Base-by-base conservation (phyloP, 2,888 invertebrate species). In the Idaea straminata region DNA sequence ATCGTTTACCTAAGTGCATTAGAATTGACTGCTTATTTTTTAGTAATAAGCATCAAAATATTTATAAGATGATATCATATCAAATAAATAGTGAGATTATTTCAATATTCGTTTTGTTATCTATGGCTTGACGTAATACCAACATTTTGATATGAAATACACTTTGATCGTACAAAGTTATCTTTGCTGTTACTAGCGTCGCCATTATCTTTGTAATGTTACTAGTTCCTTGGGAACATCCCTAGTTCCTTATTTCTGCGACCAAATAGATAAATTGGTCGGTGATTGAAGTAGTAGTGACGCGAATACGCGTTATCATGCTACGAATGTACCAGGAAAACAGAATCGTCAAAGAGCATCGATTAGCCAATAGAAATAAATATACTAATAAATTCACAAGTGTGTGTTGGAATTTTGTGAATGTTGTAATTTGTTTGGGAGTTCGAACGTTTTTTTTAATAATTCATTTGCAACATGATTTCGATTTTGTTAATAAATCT, bases 311-410 rank as follows among this genome's bases (percentile, higher is more conserved):
- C 72, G 72, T 60, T 68, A 69, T 66, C 67, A 63, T 36, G 66
- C 70, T 72, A 72, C 74, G 71, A 72, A 71, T 63, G 61, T 72
- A 75, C 74, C 66, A 75, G 72, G 74, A 59, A 13, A 16, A 47
- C 70, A 75, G 63, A 67, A 68, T 36, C 35, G 59, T 10, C 10
- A 59, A 69, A 62, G 63, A 72, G 72, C 35, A 47, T 66, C 38
- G 25, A 67, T 34, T 38, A 38, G 47, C 36, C 36, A 36, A 47
- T 10, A 47, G 6, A 47, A 47, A 47, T 47, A 61, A 35, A 61
- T 35, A n/a, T 15, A 61, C 15, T 13, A 47, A 10, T n/a, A 10
- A 7, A 35, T 61, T 13, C 25, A 35, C 35, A 35, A 35, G 15
- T 35, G 10, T 35, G 25, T 61, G 35, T 25, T 35, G 61, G 25